Base-by-base conservation (phyloP, 1,140 invertebrate species). In the Phortica variegata region DNA sequence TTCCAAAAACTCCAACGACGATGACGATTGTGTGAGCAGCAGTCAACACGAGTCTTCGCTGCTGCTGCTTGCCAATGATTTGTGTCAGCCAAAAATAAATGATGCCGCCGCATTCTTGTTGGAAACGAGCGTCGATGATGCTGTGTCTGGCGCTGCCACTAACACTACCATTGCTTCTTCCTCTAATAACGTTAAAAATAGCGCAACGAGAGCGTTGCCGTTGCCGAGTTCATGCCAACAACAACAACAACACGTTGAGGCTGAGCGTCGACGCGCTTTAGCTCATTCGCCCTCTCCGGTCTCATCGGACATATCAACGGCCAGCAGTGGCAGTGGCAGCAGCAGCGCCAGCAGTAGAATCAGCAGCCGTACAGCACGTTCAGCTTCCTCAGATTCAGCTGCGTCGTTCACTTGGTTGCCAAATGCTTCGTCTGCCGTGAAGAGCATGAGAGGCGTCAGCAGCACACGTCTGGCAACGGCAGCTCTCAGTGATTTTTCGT, bases 361-460 rank as follows among this genome's bases (percentile, higher is more conserved):
- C 47, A 43, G 16, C 23, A 60, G 38, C 43, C 36, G 43, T 36
- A 58, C 52, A 17, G 39, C 47, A n/a, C 29, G 16, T 33, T 66
- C 68, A 54, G 72, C 60, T 42, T 73, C 65, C 71, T 79, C 19
- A 37, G 45, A 49, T 21, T 48, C 68, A 59, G 60, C 71, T 56
- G 73, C 59, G 69, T 78, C 65, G 61, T 80, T 66, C 66, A 73
- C 63, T 49, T 73, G 71, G 71, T 63, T 65, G 47, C 59, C 50
- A 68, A 70, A 49, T 15, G 15, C 43, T n/a, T n/a, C n/a, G n/a
- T n/a, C n/a, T n/a, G n/a, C n/a, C n/a, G n/a, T n/a, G 23, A 23
- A 33, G 36, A 16, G 19, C 20, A 20, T 6, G 23, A 26, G 5
- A 26, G 23, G 10, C 23, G 23, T n/a, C 23, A 26, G 23, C 6